phyloP scores from a whole-genome alignment of 1,140 invertebrate genomes.

The Cardiocondyla obscurior region DNA sequence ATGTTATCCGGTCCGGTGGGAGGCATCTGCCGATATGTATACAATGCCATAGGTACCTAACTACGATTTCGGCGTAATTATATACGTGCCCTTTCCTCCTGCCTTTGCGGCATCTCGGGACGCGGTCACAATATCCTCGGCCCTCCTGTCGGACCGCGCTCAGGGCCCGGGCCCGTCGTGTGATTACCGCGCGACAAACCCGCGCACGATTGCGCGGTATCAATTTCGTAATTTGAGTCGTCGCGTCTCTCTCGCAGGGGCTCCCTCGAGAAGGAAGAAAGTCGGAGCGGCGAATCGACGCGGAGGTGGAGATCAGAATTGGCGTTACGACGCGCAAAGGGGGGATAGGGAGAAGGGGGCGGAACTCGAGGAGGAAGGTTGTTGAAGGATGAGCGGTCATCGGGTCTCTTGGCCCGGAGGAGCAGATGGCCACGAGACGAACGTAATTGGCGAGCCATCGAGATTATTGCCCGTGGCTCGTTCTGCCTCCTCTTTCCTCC shows the following conservation, averaged over 20 bases:
- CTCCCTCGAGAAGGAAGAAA: not conserved
- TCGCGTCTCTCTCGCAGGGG: not conserved
- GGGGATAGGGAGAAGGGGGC: not conserved
- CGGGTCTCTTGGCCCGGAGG: slow-evolving; percentile 65
- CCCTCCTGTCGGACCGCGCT: slow-evolving; percentile 52
- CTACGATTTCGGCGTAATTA: slow-evolving; percentile 83
- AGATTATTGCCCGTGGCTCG: slow-evolving; percentile 76
- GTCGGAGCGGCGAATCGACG: not conserved
- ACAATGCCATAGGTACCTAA: slow-evolving; percentile 76
- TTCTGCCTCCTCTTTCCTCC: not conserved
- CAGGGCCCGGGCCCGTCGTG: slow-evolving; percentile 37
- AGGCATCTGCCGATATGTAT: slow-evolving; percentile 79
- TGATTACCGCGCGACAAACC: slow-evolving; percentile 66
- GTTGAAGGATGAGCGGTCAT: slow-evolving; percentile 69
- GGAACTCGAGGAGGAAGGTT: slow-evolving; percentile 54
- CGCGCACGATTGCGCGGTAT: slow-evolving; percentile 35
- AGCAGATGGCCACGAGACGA: slow-evolving; percentile 81
- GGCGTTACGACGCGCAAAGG: not conserved
- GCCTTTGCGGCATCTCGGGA: slow-evolving; percentile 30
- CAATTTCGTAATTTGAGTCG: slow-evolving; percentile 45
- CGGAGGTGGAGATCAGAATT: slow-evolving; percentile 26
- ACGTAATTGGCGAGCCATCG: slow-evolving; percentile 78
- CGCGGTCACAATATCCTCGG: slow-evolving; percentile 47
- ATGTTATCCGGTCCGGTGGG: slow-evolving; percentile 78
- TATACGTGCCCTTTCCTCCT: slow-evolving; percentile 69